Evolutionary conservation across 2,113 vertebrate genomes (phyloP).

Genomic region (Mastomys coucha): DNA sequence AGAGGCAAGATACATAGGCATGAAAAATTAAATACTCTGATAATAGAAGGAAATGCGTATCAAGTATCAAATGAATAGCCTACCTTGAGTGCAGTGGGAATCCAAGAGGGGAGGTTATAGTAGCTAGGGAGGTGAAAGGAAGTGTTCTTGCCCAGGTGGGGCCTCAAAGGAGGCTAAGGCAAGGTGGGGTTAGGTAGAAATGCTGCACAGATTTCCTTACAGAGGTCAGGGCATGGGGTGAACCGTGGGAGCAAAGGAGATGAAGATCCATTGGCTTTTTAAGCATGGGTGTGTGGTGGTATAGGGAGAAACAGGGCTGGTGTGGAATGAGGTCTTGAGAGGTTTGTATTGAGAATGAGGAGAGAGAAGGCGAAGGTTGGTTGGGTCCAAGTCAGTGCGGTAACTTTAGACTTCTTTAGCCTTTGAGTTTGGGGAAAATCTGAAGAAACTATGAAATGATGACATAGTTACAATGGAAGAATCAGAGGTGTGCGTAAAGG

Average conservation of each 20-base stretch:
- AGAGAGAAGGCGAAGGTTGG: not conserved
- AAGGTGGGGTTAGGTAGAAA: not conserved
- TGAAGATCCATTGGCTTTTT: not conserved
- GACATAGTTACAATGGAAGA: not conserved
- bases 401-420: not conserved
- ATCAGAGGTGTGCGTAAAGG: not conserved
- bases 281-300: no score
- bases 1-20: constrained; percentile 9
- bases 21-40: constrained; percentile 70
- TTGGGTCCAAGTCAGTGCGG: not conserved
- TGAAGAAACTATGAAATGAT: not conserved
- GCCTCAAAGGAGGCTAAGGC: not conserved
- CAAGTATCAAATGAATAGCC: constrained; percentile 37
- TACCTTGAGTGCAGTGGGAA: not conserved
- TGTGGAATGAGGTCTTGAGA: not conserved
- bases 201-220: not conserved
- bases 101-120: not conserved
- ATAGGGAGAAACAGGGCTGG: not conserved
- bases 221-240: not conserved
- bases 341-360: not conserved
- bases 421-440: not conserved
- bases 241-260: not conserved
- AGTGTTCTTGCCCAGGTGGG: not conserved
- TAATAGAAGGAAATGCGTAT: constrained; percentile 36
- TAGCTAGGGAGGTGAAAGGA: not conserved